Percentiles rank a stretch among this genome's conserved stretches.
Evolutionary conservation across 2,113 vertebrate species (phyloP).

Genomic region (Tragelaphus buxtoni): DNA sequence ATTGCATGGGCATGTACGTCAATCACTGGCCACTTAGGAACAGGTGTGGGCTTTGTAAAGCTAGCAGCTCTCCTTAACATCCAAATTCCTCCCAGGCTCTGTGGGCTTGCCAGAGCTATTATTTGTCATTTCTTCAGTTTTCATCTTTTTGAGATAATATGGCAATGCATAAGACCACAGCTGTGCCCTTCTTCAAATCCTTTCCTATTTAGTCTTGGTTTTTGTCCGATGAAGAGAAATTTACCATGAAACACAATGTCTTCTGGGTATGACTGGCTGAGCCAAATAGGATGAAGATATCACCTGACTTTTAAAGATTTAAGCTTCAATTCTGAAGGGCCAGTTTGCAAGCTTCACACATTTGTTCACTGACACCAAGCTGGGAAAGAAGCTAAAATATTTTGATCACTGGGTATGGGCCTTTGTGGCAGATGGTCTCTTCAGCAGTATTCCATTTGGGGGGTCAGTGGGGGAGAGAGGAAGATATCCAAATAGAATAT

Average conservation of each 20-base stretch:
- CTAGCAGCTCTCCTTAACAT: neutral
- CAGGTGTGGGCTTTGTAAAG: neutral
- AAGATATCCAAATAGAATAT: constrained; percentile 45
- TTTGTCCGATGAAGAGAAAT: constrained; percentile 25
- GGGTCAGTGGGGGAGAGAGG: neutral
- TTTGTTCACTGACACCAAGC: constrained; percentile 49
- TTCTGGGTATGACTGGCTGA: neutral
- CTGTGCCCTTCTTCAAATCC: constrained; percentile 14
- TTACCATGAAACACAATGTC: neutral
- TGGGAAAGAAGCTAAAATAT: constrained; percentile 64
- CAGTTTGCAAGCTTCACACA: constrained; percentile 40
- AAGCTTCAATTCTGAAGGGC: constrained; percentile 22
- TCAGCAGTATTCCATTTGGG: constrained; percentile 20
- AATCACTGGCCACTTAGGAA: neutral
- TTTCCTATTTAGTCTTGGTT: constrained; percentile 34
- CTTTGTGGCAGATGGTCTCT: constrained; percentile 63
- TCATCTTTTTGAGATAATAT: constrained; percentile 45
- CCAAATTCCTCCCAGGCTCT: neutral
- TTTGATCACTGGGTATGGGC: constrained; percentile 54
- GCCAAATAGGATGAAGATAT: constrained; percentile 19
- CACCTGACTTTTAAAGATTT: constrained; percentile 49
- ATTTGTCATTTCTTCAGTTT: constrained; percentile 53
- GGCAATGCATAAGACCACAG: constrained; percentile 24
- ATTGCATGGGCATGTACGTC: neutral
- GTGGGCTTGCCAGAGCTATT: neutral